Conservation (phyloP, 2,797 vertebrate genomes). For the Harpagifer antarcticus region DNA sequence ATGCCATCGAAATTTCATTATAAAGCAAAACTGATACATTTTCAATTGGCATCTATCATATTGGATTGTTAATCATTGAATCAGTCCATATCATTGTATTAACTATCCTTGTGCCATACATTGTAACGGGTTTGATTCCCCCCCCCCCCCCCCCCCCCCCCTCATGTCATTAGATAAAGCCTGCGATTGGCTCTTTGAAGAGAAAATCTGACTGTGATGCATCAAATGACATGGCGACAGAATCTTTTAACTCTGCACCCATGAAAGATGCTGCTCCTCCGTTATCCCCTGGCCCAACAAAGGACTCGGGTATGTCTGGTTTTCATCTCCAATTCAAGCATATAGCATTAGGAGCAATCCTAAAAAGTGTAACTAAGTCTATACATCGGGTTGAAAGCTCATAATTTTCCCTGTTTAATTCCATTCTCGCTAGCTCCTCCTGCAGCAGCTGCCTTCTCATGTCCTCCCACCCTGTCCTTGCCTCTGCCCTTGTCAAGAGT, state of each 20-base stretch:
- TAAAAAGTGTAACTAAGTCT: background rate
- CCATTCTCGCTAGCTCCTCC: slow-evolving; percentile 71
- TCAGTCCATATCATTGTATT: too few species aligned
- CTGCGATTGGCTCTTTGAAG: slow-evolving; percentile 87
- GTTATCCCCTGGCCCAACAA: slow-evolving; percentile 82
- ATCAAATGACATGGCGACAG: slow-evolving; percentile 80
- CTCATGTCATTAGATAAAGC: slow-evolving; percentile 85
- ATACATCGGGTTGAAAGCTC: background rate
- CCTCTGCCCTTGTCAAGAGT: slow-evolving; percentile 86
- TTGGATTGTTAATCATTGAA: too few species aligned
- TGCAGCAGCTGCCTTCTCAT: slow-evolving; percentile 81
- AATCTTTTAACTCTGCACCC: slow-evolving; percentile 67
- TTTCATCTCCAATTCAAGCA: slow-evolving; percentile 1
- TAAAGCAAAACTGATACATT: too few species aligned
- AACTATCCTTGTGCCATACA: background rate
- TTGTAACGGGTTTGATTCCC: background rate
- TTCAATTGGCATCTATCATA: too few species aligned
- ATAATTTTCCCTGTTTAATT: slow-evolving; percentile 1
- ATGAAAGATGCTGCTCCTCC: slow-evolving; percentile 83
- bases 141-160: too few species aligned
- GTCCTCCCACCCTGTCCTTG: slow-evolving; percentile 82
- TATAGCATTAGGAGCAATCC: background rate
- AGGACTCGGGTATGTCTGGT: slow-evolving; percentile 75
- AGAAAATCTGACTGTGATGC: slow-evolving; percentile 95
- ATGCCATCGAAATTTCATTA: too few species aligned